Evolutionary conservation across 2,888 invertebrate species (phyloP).

Genomic region (Onchidella celtica): DNA sequence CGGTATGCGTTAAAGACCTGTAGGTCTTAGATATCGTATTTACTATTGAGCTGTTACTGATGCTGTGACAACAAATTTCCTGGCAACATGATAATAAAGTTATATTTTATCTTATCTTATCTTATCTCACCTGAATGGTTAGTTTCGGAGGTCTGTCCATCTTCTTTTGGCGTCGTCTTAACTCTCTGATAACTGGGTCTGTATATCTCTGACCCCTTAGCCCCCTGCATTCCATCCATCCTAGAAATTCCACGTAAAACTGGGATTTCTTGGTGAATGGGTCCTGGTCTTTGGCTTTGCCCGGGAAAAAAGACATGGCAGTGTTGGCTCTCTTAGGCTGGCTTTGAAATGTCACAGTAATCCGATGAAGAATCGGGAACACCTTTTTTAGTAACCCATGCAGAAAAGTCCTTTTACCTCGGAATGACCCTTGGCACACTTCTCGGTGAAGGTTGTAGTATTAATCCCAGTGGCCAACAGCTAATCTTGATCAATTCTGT

Average conservation of each 20-base stretch:
- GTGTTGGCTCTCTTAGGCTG: not conserved
- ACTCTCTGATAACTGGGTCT: conserved; percentile 90
- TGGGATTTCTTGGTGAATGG: conserved; percentile 73
- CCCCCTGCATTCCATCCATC: conserved; percentile 96
- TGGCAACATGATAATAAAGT: no score
- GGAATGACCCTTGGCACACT: no score
- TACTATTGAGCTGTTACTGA: no score
- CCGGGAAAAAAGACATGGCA: conserved; percentile 51
- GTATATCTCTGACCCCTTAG: conserved; percentile 91
- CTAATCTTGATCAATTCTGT: no score
- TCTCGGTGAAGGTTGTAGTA: no score
- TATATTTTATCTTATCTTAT: no score
- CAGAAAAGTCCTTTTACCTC: not conserved
- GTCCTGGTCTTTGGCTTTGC: conserved; percentile 51
- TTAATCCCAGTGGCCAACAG: no score
- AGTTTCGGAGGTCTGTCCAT: conserved; percentile 92
- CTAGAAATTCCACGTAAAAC: conserved; percentile 87
- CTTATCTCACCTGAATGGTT: conserved; percentile 74
- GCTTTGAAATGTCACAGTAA: not conserved
- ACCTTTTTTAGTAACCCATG: not conserved
- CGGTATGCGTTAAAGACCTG: no score
- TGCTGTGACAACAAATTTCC: no score
- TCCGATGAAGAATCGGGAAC: not conserved
- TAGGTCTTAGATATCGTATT: no score
- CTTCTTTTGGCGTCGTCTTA: conserved; percentile 91